Evolutionary conservation across 2,113 vertebrate species (phyloP).

Genomic region (Pimephales promelas): DNA sequence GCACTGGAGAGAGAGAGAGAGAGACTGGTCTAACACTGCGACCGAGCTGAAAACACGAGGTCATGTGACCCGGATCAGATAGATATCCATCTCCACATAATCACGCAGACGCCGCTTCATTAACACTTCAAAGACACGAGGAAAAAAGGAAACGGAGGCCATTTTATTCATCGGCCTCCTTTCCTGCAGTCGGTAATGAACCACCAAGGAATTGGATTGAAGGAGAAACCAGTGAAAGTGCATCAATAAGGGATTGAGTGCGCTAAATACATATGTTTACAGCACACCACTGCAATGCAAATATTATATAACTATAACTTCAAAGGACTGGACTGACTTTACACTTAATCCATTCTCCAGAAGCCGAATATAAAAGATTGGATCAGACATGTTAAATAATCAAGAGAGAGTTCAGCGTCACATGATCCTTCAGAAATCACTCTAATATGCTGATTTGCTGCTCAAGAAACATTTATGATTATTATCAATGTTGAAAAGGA

Average conservation of each 20-base stretch:
- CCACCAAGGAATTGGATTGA: slow-evolving; percentile 52
- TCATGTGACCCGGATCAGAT: slow-evolving; percentile 32
- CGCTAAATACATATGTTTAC: slow-evolving; percentile 53
- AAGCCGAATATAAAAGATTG: not conserved
- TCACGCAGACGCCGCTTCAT: slow-evolving; percentile 48
- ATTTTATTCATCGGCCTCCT: slow-evolving; percentile 58
- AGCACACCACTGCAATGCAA: slow-evolving; percentile 21
- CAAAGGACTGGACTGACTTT: not conserved
- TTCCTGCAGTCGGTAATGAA: slow-evolving; percentile 53
- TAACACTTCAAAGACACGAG: slow-evolving; percentile 58
- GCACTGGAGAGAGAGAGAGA: not conserved
- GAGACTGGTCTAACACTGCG: not conserved
- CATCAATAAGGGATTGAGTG: slow-evolving; percentile 40
- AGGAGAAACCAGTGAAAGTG: slow-evolving; percentile 18
- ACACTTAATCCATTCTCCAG: not conserved
- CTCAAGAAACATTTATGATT: too few relatives aligned
- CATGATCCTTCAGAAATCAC: not conserved
- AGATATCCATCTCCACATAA: slow-evolving; percentile 49
- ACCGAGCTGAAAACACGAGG: not conserved
- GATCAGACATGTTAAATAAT: not conserved
- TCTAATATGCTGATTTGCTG: not conserved
- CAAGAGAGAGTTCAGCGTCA: not conserved
- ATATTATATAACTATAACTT: slow-evolving; percentile 1
- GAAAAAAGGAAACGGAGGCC: slow-evolving; percentile 45
- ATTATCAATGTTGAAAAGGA: too few relatives aligned